A percentile compares a stretch with the other conserved stretches of the same genome.
Conservation (phyloP, 2,888 invertebrate genomes). For the Patella caerulea region DNA sequence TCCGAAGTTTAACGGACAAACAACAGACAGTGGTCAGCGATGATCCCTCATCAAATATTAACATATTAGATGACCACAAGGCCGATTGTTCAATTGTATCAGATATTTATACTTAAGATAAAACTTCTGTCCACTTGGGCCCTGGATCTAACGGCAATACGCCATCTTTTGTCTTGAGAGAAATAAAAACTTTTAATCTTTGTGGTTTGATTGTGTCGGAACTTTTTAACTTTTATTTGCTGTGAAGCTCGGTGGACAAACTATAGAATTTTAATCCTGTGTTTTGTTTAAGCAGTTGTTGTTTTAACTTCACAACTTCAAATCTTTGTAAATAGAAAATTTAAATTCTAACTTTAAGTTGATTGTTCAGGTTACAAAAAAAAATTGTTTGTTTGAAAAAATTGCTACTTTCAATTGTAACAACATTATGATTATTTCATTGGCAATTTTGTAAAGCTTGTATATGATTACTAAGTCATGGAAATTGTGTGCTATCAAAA, state of each 20-base stretch:
- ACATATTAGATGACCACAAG: conserved; percentile 2
- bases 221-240: no score
- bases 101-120: conserved; percentile 1
- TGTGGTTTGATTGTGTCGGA: no score
- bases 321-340: no score
- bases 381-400: no score
- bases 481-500: no score
- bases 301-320: neutral
- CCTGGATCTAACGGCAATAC: neutral
- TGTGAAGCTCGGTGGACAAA: neutral
- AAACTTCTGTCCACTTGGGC: neutral
- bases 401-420: no score
- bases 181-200: no score
- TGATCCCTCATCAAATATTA: neutral
- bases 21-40: neutral
- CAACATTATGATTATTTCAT: no score
- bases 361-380: no score
- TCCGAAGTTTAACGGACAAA: neutral
- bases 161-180: neutral
- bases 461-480: no score
- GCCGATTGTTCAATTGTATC: neutral
- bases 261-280: neutral
- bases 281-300: neutral
- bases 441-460: no score
- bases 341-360: no score